These are phyloP conservation scores for Todus mexicanus DNA, from an alignment of 2,797 vertebrate genomes.

Conservation along the genomic window DNA sequence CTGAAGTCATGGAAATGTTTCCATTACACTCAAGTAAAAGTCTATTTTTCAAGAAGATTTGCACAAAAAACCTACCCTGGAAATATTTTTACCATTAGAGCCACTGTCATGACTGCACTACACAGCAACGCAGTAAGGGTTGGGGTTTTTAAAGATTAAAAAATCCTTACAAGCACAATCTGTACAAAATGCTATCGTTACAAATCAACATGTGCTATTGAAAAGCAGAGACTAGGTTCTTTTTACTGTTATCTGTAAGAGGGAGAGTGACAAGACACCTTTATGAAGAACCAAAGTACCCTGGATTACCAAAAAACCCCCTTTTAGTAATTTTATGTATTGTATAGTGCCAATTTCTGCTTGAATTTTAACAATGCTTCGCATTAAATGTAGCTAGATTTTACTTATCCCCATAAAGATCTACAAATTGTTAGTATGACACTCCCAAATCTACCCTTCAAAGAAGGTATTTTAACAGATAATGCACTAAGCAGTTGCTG, in stretches of 20 bases:
- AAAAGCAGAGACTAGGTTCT: not conserved
- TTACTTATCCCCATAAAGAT: not conserved
- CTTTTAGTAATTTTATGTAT: not conserved
- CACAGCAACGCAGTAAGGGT: not conserved
- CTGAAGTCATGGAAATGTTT: slow-evolving; percentile 48
- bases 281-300: not conserved
- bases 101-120: not conserved
- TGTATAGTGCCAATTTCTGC: slow-evolving; percentile 26
- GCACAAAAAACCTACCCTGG: not conserved
- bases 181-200: not conserved
- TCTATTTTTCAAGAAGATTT: not conserved
- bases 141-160: not conserved
- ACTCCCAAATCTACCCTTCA: not conserved
- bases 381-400: not conserved
- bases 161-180: not conserved
- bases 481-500: not conserved
- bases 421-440: not conserved
- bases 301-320: not conserved
- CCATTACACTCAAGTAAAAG: not conserved
- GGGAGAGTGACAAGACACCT: not conserved
- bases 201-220: not conserved
- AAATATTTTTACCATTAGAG: not conserved
- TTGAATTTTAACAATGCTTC: not conserved
- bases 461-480: not conserved
- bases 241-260: not conserved